Base-by-base conservation (phyloP, 1,140 invertebrate genomes). In the Babylonia areolata region DNA sequence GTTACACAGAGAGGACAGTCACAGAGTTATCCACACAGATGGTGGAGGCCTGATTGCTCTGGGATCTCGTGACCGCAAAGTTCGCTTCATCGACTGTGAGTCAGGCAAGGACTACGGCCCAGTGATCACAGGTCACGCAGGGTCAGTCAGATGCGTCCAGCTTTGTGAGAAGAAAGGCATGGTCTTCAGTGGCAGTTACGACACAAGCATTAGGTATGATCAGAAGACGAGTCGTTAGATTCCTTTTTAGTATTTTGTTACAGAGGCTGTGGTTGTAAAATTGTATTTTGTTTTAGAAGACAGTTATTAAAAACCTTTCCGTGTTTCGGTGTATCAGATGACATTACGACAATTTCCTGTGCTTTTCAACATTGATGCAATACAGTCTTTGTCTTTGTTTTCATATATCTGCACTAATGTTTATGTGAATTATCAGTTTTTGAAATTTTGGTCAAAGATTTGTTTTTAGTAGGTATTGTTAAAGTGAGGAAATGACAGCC, bases 161-260 rank as follows among this genome's bases (percentile, higher is more conserved):
- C 85, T 94, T 3, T 87, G 90, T 87, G 90, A 92, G 83, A 87
- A 91, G 31, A 90, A 91, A 77, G 90, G 90, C 28, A 87, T 92
- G 23, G 91, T 94, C 12, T 88, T 94, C 17, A 94, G 92, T 88
- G 94, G 94, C 33, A 94, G 94, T 87, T 94, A 94, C 90, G 94
- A 94, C 81, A 94, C 93, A 35, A 94, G 93, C 85, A 93, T 94
- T 28, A 91, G 94, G 93, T 94, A 86, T 64, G 84, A 73, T 37
- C 15, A 23, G n/a, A n/a, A n/a, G n/a, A n/a, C n/a, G n/a, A n/a
- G n/a, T n/a, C n/a, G n/a, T n/a, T n/a, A n/a, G n/a, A n/a, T n/a
- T n/a, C n/a, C n/a, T n/a, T n/a, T n/a, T n/a, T n/a, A n/a, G n/a
- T n/a, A n/a, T n/a, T n/a, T n/a, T n/a, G n/a, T n/a, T n/a, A n/a